phyloP scores from a whole-genome alignment of 1,140 invertebrate species.

The Spodoptera litura region DNA sequence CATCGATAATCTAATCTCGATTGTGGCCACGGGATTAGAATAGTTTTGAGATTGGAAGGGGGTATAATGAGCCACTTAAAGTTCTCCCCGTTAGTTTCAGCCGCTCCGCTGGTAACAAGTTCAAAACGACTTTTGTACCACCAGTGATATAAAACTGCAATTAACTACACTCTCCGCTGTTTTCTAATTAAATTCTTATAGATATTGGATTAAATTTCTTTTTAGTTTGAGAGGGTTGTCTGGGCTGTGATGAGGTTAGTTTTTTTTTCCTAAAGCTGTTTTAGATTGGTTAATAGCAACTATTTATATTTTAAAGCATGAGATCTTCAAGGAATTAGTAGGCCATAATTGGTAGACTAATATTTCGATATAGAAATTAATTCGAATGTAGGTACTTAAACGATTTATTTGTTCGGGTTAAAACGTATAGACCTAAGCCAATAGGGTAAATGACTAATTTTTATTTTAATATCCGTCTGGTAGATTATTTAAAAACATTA shows the following conservation, averaged over 20 bases:
- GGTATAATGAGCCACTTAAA: constrained; percentile 42
- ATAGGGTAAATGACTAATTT: too few species aligned
- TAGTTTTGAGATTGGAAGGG: constrained; percentile 34
- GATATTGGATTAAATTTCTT: constrained; percentile 22
- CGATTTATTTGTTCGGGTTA: too few species aligned
- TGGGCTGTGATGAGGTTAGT: neutral
- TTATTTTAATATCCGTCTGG: too few species aligned
- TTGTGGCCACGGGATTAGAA: constrained; percentile 38
- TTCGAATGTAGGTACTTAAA: too few species aligned
- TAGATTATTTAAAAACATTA: too few species aligned
- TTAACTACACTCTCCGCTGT: constrained; percentile 49
- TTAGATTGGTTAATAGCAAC: neutral
- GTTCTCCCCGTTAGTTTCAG: constrained; percentile 32
- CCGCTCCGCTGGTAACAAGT: constrained; percentile 24
- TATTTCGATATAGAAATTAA: too few species aligned
- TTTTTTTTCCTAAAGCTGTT: neutral
- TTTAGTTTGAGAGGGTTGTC: neutral
- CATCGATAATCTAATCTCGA: constrained; percentile 42
- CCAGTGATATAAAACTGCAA: constrained; percentile 53
- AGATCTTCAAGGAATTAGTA: too few species aligned
- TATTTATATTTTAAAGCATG: neutral
- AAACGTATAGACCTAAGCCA: too few species aligned
- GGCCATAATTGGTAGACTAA: too few species aligned
- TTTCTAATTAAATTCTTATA: constrained; percentile 44
- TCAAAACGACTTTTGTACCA: constrained; percentile 31